Evolutionary conservation across 2,113 vertebrate genomes (phyloP), one percentile per base, ranked within the genome.

Genomic region (Anhinga anhinga): DNA sequence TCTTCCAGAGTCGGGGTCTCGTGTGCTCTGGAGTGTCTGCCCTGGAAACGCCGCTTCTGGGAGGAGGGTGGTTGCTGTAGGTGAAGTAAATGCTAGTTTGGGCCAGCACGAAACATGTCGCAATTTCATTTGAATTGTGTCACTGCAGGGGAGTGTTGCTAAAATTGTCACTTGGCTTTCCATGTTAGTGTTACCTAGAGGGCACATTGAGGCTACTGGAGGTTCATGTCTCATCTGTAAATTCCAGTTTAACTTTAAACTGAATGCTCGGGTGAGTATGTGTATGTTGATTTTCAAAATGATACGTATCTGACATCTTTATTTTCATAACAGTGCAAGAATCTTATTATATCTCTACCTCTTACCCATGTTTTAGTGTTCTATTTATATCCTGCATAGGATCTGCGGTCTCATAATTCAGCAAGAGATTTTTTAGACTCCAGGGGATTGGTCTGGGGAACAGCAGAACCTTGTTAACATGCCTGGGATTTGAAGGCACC

Each of bases 271-370:
- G 70, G 53, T 94, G 91, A 56, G 71, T 40, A 25, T 44, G 26
- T 70, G 21, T 49, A 49, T 58, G 72, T 88, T 93, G 94, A 81
- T 93, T 96, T 95, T 74, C 87, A 86, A 86, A 86, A 15, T 74
- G 62, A 85, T 11, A 71, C 3, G 0, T 53, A 20, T 70, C 88
- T 95, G 93, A 95, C 90, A 95, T 97, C 86, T 88, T 77, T 8
- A 93, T 98, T 94, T 95, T 96, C 95, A 44, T 98, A 95, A 95
- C 95, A 93, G 88, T 9, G 1, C 71, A 78, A 96, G 94, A 76
- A 80, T 97, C 90, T 94, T 72, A 38, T 76, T 96, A 38, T 89
- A 42, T 93, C 90, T 38, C 86, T 83, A 89, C 95, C 78, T 86
- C 88, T 95, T 94, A 58, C 87, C 92, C 91, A 29, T 58, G 66